phyloP scores from a whole-genome alignment of 2,113 vertebrate genomes.

The Pteropus alecto region DNA sequence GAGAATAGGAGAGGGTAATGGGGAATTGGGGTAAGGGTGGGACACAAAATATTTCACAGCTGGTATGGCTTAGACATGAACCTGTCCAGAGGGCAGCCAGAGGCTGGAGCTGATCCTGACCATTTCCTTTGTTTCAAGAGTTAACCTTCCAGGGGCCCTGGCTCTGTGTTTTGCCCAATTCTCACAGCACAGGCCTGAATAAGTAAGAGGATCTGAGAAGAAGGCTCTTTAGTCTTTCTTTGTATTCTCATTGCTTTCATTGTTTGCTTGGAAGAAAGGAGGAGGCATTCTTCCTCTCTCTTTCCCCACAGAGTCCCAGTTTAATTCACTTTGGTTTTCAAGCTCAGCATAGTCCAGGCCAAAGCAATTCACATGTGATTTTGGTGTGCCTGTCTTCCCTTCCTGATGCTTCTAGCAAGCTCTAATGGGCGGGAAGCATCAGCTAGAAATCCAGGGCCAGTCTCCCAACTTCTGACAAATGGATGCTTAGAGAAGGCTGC shows the following conservation, averaged over 20 bases:
- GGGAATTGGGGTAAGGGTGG: background rate
- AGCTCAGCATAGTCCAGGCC: background rate
- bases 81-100: background rate
- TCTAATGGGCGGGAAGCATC: background rate
- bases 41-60: background rate
- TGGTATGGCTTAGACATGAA: too few relatives aligned
- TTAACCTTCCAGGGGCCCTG: background rate
- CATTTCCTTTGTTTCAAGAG: background rate
- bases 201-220: background rate
- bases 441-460: background rate
- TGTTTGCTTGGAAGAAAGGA: background rate
- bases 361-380: background rate
- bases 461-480: constrained; percentile 6
- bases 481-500: background rate
- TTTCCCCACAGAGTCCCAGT: background rate
- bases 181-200: background rate
- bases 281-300: background rate
- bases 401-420: background rate
- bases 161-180: background rate
- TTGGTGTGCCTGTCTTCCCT: background rate
- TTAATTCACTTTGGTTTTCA: background rate
- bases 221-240: background rate
- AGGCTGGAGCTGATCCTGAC: background rate
- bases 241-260: background rate
- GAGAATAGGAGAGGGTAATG: background rate